Evolutionary conservation across 2,888 invertebrate species (phyloP), one percentile per base, ranked within the genome.

Genomic region (Dexiosoma caninum): DNA sequence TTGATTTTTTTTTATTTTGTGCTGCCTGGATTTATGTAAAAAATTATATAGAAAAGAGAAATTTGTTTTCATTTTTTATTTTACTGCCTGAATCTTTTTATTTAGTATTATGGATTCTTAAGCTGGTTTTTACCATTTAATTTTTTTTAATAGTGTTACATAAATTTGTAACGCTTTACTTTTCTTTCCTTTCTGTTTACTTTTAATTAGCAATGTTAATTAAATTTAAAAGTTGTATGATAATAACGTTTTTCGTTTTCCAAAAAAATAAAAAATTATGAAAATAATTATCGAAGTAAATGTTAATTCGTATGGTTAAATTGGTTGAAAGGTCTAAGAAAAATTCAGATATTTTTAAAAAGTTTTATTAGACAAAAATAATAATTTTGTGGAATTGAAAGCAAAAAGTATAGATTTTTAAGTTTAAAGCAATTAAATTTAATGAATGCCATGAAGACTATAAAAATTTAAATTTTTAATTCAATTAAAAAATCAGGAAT

Each of bases 41-140:
- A 14, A 35, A 23, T 46, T 37, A 60, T n/a, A 44, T 53, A 66
- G 67, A 74, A 81, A 78, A 81, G 77, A 74, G 72, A 76, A 77
- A 81, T 69, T 78, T 72, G 14, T 53, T 71, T 60, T 42, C 35
- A 27, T 60, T 67, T 62, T 64, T 79, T 71, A 79, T 79, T 64
- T 79, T 71, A 79, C 75, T 80, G 66, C 46, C 71, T 35, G n/a
- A 71, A 71, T 74, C 30, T 60, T 70, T 57, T 67, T 27, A 9
- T 49, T 55, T 35, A 14, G 16, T 69, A 77, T 75, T 49, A 70
- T 79, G 76, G 57, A 75, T 76, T 82, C 72, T 79, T 77, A 66
- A 51, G 55, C 69, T 64, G 30, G 78, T 75, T 75, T 72, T 69
- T 16, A n/a, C 57, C 60, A 67, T 69, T 69, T 74, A 12, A 4